Evolutionary conservation across 2,113 vertebrate genomes (phyloP).

Genomic region (Epinephelus cyanopodus): DNA sequence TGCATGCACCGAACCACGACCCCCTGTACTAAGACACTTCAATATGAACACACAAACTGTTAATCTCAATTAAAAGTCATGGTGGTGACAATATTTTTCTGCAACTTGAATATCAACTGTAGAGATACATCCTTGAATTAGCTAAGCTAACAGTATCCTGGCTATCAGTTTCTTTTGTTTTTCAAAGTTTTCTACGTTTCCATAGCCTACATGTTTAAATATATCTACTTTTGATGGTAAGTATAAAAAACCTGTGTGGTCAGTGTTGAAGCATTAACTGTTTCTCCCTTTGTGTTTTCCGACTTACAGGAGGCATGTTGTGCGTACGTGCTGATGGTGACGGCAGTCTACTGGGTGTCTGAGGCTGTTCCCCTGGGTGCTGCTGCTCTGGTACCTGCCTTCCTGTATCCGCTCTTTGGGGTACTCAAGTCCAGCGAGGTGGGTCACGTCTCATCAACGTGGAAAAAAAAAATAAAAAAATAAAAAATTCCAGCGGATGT

Average conservation of each 20-base stretch:
- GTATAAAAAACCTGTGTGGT: background rate
- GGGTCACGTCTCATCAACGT: conserved; percentile 48
- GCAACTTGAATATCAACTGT: background rate
- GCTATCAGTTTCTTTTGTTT: background rate
- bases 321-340: conserved; percentile 95
- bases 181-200: background rate
- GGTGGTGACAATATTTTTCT: background rate
- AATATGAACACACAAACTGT: too few relatives aligned
- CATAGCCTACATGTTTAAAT: background rate
- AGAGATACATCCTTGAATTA: background rate
- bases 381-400: conserved; percentile 95
- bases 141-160: background rate
- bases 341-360: conserved; percentile 95
- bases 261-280: background rate
- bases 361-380: conserved; percentile 96
- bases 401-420: conserved; percentile 96
- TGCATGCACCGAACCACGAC: too few relatives aligned
- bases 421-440: conserved; percentile 98
- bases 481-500: too few relatives aligned
- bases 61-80: too few relatives aligned
- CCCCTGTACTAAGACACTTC: too few relatives aligned
- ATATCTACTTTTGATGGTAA: background rate
- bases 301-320: conserved; percentile 91
- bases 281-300: background rate
- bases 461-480: too few relatives aligned